phyloP scores from a whole-genome alignment of 2,888 invertebrate genomes.

The Itoplectis maculator region DNA sequence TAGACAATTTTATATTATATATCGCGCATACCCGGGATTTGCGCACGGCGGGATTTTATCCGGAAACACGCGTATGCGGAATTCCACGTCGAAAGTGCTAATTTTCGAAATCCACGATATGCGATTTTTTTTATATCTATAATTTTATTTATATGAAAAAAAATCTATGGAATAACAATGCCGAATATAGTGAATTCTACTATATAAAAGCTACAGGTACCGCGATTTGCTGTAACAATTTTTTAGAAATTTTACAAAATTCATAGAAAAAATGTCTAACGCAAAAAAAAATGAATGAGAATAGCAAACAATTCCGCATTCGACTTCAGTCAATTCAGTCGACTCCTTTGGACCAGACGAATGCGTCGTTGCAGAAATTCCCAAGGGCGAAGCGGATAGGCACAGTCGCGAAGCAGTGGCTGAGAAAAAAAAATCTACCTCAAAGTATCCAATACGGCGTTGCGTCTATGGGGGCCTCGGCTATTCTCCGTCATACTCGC shows the following conservation, averaged over 20 bases:
- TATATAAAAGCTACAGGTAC: too few relatives aligned
- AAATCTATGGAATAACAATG: too few relatives aligned
- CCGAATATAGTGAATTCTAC: too few relatives aligned
- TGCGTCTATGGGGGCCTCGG: constrained; percentile 9
- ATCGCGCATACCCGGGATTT: background rate
- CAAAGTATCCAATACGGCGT: constrained; percentile 14
- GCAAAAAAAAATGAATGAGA: too few relatives aligned
- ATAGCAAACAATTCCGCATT: too few relatives aligned
- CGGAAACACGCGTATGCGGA: background rate
- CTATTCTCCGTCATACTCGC: constrained; percentile 17
- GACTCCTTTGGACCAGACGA: too few relatives aligned
- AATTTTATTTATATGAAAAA: background rate
- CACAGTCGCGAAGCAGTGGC: constrained; percentile 15
- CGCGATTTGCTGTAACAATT: too few relatives aligned
- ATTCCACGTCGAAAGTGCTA: background rate
- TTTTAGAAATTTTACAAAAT: too few relatives aligned
- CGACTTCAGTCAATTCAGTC: too few relatives aligned
- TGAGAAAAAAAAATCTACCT: background rate
- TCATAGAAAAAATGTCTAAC: too few relatives aligned
- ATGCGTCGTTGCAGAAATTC: background rate
- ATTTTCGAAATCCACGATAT: background rate
- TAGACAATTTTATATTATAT: background rate
- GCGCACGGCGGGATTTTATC: background rate
- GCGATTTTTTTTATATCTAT: background rate
- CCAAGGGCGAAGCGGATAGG: constrained; percentile 15